A percentile compares a stretch with the other conserved stretches of the same genome.
Conservation (phyloP, 2,113 vertebrate species). For the Menura novaehollandiae region DNA sequence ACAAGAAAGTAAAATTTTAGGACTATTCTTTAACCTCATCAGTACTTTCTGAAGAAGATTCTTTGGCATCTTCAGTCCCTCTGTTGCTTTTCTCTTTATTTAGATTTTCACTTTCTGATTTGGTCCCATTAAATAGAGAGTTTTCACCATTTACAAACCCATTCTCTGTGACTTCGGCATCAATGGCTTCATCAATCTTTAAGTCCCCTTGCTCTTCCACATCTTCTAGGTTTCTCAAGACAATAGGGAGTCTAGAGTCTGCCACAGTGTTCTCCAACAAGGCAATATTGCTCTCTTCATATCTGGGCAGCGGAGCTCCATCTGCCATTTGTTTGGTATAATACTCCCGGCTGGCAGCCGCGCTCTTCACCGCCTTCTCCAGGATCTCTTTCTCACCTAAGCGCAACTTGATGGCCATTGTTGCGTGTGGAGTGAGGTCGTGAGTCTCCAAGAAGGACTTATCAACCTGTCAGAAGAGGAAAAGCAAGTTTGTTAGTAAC, state of each 20-base stretch:
- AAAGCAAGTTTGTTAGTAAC: not conserved
- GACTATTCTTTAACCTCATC: conserved; percentile 56
- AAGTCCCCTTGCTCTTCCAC: conserved; percentile 70
- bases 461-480: conserved; percentile 79
- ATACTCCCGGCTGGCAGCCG: conserved; percentile 76
- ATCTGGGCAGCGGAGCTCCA: conserved; percentile 77
- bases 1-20: conserved; percentile 69
- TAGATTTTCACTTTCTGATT: conserved; percentile 54
- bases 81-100: conserved; percentile 64
- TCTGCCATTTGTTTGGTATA: conserved; percentile 82
- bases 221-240: conserved; percentile 83
- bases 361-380: conserved; percentile 81
- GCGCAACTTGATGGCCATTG: conserved; percentile 86
- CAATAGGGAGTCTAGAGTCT: conserved; percentile 85
- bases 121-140: conserved; percentile 73
- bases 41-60: conserved; percentile 70
- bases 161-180: conserved; percentile 68
- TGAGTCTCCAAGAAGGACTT: conserved; percentile 78
- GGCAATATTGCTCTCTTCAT: conserved; percentile 85
- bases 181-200: conserved; percentile 66
- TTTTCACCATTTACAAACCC: conserved; percentile 80
- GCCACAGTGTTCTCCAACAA: conserved; percentile 82
- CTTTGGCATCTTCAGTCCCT: conserved; percentile 79
- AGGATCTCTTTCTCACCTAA: conserved; percentile 95
- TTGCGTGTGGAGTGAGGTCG: conserved; percentile 78